Evolutionary conservation across 2,888 invertebrate genomes (phyloP).

Genomic region (Pyrgus malvae): DNA sequence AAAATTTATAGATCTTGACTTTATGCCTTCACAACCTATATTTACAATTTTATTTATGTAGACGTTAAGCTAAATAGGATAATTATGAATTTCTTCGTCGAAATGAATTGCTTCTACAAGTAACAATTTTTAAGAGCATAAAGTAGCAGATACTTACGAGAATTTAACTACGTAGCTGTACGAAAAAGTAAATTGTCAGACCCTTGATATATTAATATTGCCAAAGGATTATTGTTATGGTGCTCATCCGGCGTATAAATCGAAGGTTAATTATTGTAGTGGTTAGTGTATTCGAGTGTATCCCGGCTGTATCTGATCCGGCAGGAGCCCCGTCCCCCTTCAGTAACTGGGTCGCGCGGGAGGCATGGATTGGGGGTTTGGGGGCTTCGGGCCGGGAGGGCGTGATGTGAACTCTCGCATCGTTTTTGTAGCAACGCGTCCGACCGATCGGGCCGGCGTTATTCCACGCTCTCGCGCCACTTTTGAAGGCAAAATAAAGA

Average conservation of each 20-base stretch:
- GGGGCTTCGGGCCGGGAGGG: conserved; percentile 27
- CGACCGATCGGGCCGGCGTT: conserved; percentile 52
- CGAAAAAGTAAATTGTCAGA: neutral
- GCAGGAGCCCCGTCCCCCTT: conserved; percentile 42
- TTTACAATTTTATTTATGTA: too few species aligned
- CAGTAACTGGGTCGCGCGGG: conserved; percentile 58
- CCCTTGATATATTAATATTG: conserved; percentile 6
- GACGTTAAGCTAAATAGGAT: too few species aligned
- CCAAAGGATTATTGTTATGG: conserved; percentile 6
- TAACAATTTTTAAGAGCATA: too few species aligned
- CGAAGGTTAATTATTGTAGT: conserved; percentile 43
- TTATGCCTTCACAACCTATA: too few species aligned
- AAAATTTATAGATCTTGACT: too few species aligned
- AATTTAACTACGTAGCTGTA: too few species aligned
- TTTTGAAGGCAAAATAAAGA: conserved; percentile 46
- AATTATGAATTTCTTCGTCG: too few species aligned
- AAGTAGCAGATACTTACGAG: too few species aligned
- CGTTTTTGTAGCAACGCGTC: conserved; percentile 69
- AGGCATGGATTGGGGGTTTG: conserved; percentile 28
- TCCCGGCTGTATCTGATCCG: conserved; percentile 44
- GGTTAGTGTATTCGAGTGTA: conserved; percentile 37
- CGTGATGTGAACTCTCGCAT: conserved; percentile 49
- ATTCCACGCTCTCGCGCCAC: conserved; percentile 52
- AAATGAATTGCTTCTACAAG: too few species aligned
- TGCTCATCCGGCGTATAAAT: conserved; percentile 27